Conservation (phyloP, 2,113 vertebrate species). For the Variabilichromis moorii region DNA sequence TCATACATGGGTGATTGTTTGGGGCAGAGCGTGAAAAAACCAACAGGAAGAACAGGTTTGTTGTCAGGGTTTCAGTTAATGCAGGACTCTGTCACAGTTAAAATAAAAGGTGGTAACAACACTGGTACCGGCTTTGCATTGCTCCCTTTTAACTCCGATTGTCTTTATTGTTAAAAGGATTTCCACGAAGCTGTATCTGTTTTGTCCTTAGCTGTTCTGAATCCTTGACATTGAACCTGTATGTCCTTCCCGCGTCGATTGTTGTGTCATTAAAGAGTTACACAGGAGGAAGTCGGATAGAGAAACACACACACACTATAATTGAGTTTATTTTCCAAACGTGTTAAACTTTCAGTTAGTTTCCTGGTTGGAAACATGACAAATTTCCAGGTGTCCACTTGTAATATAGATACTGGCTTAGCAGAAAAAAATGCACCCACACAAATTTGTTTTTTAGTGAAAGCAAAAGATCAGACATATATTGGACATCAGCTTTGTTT, state of each 20-base stretch:
- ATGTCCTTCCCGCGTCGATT: background rate
- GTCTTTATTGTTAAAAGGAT: background rate
- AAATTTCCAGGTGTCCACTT: background rate
- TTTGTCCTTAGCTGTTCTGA: background rate
- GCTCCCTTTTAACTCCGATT: background rate
- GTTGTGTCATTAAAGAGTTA: background rate
- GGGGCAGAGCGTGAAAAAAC: background rate
- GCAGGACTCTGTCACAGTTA: background rate
- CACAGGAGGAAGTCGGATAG: background rate
- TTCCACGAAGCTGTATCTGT: background rate
- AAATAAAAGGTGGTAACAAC: background rate
- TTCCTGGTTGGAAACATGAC: background rate
- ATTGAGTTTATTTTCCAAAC: background rate
- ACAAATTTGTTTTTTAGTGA: background rate
- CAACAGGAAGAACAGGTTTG: slow-evolving; percentile 61
- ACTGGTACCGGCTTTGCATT: background rate
- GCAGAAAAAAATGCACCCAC: background rate
- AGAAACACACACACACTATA: background rate
- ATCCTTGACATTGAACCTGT: background rate
- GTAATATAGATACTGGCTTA: background rate
- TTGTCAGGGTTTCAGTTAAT: background rate
- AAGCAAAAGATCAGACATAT: background rate
- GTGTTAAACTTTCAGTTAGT: background rate
- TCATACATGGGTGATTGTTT: slow-evolving; percentile 5
- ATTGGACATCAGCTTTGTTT: slow-evolving; percentile 3